Base-by-base conservation (phyloP, 2,113 vertebrate genomes). In the Salvator merianae region DNA sequence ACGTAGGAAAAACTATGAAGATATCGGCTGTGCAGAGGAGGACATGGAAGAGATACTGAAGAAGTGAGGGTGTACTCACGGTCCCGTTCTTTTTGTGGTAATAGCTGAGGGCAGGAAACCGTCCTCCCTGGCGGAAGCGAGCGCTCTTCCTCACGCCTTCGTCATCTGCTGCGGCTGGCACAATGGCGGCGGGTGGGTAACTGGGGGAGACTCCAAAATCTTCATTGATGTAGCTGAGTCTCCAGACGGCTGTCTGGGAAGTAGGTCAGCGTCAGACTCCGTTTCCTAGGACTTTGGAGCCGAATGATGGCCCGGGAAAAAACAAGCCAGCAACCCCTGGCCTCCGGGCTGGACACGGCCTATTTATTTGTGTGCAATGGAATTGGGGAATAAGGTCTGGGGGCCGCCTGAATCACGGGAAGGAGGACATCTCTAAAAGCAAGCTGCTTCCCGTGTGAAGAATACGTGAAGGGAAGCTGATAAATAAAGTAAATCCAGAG, bases 81-180 rank as follows among this genome's bases (percentile, higher is more conserved):
- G 92, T 97, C 84, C 97, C 89, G 0, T 95, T 97, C 47, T 84
- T 95, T 32, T 84, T 77, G 89, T 97, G 97, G 90, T 95, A 96
- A 88, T 97, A 97, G 92, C 96, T 96, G 89, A 98, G 95, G 8
- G 96, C 94, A 0, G 97, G 97, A 85, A 98, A 98, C 36, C 97
- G 92, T 2, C 97, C 96, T 0, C 96, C 96, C 40, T 97, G 97
- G 16, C 96, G 95, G 93, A 98, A 98, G 26, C 91, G 91, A n/a
- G 97, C 97, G 0, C 93, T 93, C 20, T 89, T 96, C 2, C 65
- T 34, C 82, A 98, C 55, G 8, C 82, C 20, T 1, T 91, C 92
- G 0, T 98, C 96, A 0, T 89, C 89, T 9, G 95, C 88, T 0
- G 69, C 81, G 1, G 88, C 90, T 0, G 97, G 98, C 69, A 98